These are phyloP conservation scores for Oscheius sp. DNA, from an alignment of 1,140 invertebrate genomes.

Conservation along the genomic window DNA sequence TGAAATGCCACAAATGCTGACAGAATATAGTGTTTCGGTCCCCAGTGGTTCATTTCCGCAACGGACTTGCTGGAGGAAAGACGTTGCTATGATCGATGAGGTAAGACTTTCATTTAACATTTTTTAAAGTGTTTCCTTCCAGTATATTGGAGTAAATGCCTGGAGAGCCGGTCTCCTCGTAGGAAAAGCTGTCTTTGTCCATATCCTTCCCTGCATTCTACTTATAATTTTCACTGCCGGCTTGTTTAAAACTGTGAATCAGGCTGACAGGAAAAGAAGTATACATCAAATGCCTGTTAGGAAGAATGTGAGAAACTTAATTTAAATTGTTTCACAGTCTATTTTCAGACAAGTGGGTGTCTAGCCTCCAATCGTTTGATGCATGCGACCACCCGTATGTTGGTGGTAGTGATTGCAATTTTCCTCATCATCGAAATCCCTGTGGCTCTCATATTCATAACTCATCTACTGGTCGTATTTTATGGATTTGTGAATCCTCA, in stretches of 20 bases:
- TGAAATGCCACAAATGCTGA: constrained; percentile 46
- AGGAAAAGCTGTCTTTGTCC: constrained; percentile 41
- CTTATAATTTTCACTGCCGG: constrained; percentile 30
- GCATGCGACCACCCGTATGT: constrained; percentile 18
- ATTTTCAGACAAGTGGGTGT: not conserved
- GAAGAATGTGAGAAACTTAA: not conserved
- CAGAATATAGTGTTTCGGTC: constrained; percentile 43
- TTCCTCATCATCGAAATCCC: constrained; percentile 21
- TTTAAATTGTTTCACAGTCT: constrained; percentile 34
- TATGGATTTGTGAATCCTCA: not conserved
- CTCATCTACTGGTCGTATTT: constrained; percentile 19
- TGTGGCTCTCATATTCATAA: constrained; percentile 18
- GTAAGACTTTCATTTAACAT: not conserved
- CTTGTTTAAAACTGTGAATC: constrained; percentile 3
- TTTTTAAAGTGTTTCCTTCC: constrained; percentile 19
- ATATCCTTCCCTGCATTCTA: constrained; percentile 47
- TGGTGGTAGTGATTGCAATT: constrained; percentile 24
- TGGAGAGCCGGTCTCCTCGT: not conserved
- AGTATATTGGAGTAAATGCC: constrained; percentile 45
- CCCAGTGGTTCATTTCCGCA: constrained; percentile 1
- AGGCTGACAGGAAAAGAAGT: constrained; percentile 14
- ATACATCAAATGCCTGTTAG: constrained; percentile 12
- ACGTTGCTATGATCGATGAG: constrained; percentile 10
- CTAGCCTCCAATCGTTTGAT: constrained; percentile 21
- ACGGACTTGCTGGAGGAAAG: constrained; percentile 36